Conservation (phyloP, 1,140 invertebrate genomes). For the Hyles vespertilio region DNA sequence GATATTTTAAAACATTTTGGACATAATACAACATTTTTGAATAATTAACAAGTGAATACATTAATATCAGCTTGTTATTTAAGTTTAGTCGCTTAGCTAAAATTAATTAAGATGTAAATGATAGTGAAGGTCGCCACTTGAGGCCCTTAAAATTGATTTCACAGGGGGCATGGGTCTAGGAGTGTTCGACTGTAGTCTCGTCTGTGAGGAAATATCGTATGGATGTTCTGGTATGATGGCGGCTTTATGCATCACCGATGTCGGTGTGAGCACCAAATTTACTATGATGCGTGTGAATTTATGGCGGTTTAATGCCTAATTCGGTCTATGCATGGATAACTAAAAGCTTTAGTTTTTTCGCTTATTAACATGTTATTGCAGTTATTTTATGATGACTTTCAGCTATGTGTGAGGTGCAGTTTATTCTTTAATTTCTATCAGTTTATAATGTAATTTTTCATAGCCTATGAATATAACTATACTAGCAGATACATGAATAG, state of each 20-base stretch:
- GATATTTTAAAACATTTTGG: neutral
- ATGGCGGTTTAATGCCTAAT: too few species aligned
- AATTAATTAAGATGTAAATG: too few species aligned
- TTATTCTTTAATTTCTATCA: too few species aligned
- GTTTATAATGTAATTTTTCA: too few species aligned
- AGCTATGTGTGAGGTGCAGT: neutral
- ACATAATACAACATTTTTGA: too few species aligned
- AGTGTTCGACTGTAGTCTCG: conserved; percentile 43
- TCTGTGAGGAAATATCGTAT: conserved; percentile 46
- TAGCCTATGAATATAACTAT: too few species aligned
- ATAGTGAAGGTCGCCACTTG: too few species aligned
- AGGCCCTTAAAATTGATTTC: conserved; percentile 17
- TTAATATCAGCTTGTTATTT: too few species aligned
- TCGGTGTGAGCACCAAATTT: conserved; percentile 48
- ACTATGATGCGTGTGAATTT: conserved; percentile 3
- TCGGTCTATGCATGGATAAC: neutral
- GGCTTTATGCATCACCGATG: conserved; percentile 53
- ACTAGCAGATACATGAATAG: too few species aligned
- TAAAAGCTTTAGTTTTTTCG: neutral
- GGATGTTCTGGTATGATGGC: conserved; percentile 63
- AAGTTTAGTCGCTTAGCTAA: too few species aligned
- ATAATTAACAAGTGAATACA: too few species aligned
- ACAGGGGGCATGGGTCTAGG: conserved; percentile 61
- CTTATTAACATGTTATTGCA: neutral
- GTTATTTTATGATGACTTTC: too few species aligned